Conservation (phyloP, 2,797 vertebrate species). For the Cryptoblepharus egeriae region DNA sequence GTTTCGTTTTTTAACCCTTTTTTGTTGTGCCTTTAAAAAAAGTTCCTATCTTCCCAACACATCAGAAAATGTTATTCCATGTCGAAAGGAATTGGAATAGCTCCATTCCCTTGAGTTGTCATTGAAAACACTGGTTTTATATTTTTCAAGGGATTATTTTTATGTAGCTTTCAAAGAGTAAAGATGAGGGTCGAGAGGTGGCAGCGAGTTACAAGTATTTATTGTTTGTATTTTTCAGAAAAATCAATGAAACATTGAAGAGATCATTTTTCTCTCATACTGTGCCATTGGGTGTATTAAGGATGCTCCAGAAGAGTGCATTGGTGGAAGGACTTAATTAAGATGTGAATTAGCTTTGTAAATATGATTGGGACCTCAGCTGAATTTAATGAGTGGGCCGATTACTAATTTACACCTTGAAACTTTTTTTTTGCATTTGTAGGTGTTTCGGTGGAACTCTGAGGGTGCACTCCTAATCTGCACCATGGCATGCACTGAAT, state of each 20-base stretch:
- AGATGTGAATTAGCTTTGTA: constrained; percentile 65
- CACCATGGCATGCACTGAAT: no score
- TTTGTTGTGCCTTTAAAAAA: neutral
- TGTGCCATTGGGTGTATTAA: constrained; percentile 46
- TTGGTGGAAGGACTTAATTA: constrained; percentile 56
- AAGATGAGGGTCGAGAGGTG: no score
- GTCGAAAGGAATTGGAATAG: neutral
- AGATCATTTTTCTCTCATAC: constrained; percentile 40
- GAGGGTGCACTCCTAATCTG: no score
- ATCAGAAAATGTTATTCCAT: neutral
- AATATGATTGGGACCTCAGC: constrained; percentile 40
- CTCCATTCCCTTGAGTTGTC: neutral
- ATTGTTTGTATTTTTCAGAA: no score
- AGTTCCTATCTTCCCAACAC: neutral
- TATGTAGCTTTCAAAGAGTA: no score
- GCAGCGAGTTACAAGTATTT: no score
- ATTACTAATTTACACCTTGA: constrained; percentile 50
- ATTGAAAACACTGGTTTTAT: constrained; percentile 8
- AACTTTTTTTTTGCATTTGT: constrained; percentile 22
- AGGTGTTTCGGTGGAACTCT: constrained; percentile 12
- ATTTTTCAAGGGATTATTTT: constrained; percentile 34
- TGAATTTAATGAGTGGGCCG: constrained; percentile 49
- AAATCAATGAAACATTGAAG: no score
- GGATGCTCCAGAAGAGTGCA: constrained; percentile 14
- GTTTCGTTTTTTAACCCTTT: neutral